These are phyloP conservation scores for Lasioglossum marginatum DNA, from an alignment of 2,888 invertebrate genomes.

Conservation along the genomic window DNA sequence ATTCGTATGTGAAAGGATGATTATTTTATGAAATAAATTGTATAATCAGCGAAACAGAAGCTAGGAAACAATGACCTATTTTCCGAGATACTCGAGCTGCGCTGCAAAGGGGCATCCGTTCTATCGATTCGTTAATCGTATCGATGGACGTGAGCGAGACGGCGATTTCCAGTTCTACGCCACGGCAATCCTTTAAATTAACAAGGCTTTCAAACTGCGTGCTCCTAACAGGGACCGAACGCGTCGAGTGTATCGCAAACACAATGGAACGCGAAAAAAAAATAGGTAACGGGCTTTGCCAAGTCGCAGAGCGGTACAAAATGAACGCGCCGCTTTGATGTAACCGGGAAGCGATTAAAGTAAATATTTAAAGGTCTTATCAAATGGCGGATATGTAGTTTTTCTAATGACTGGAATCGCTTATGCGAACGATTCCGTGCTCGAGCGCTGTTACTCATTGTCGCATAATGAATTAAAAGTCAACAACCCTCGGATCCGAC, in stretches of 20 bases:
- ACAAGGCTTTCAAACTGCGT: neutral
- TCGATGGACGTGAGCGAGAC: neutral
- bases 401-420: neutral
- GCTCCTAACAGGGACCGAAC: conserved; percentile 7
- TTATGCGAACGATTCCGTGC: neutral
- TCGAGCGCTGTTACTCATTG: neutral
- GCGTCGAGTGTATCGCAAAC: conserved; percentile 37
- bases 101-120: neutral
- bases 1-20: neutral
- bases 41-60: neutral
- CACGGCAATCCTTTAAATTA: conserved; percentile 31
- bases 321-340: conserved; percentile 18
- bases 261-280: conserved; percentile 26
- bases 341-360: conserved; percentile 22
- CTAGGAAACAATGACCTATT: neutral
- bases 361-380: conserved; percentile 36
- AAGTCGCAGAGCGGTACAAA: conserved; percentile 8
- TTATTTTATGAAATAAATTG: neutral
- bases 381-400: conserved; percentile 12
- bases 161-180: neutral
- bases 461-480: conserved; percentile 1
- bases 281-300: conserved; percentile 16
- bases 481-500: neutral
- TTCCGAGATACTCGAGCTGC: neutral
- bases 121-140: conserved; percentile 14